Evolutionary conservation across 2,113 vertebrate genomes (phyloP).

Genomic region (Vombatus ursinus): DNA sequence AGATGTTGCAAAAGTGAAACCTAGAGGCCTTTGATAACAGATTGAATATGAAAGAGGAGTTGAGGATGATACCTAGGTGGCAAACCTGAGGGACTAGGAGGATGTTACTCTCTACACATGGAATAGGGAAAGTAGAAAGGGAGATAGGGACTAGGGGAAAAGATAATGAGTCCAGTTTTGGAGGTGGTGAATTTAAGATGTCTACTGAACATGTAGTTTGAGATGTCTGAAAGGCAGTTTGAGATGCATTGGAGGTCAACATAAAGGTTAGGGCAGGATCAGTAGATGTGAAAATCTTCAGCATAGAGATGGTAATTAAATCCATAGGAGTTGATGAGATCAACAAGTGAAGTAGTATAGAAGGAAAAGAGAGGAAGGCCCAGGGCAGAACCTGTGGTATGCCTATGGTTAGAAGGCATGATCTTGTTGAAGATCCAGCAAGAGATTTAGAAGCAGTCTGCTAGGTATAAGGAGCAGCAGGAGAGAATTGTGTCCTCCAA

Average conservation of each 20-base stretch:
- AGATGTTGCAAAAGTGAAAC: background rate
- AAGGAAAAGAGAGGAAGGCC: background rate
- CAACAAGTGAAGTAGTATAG: background rate
- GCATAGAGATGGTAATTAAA: background rate
- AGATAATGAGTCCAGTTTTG: background rate
- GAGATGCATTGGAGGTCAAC: background rate
- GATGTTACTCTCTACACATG: background rate
- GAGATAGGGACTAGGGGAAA: background rate
- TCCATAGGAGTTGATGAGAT: background rate
- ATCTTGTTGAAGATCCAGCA: too few species aligned
- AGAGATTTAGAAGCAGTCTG: too few species aligned
- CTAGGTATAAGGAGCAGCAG: too few species aligned
- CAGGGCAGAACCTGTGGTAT: too few species aligned
- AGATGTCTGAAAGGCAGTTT: background rate
- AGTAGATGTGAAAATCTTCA: background rate
- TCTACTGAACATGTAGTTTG: background rate
- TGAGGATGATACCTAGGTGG: background rate
- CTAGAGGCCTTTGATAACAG: background rate
- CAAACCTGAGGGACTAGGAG: background rate
- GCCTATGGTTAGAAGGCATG: too few species aligned
- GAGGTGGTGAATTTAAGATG: background rate
- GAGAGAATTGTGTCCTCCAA: too few species aligned
- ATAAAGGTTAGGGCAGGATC: background rate
- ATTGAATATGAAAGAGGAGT: background rate
- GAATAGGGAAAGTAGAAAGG: background rate